phyloP scores from a whole-genome alignment of 2,113 vertebrate genomes.

The Vulpes lagopus region DNA sequence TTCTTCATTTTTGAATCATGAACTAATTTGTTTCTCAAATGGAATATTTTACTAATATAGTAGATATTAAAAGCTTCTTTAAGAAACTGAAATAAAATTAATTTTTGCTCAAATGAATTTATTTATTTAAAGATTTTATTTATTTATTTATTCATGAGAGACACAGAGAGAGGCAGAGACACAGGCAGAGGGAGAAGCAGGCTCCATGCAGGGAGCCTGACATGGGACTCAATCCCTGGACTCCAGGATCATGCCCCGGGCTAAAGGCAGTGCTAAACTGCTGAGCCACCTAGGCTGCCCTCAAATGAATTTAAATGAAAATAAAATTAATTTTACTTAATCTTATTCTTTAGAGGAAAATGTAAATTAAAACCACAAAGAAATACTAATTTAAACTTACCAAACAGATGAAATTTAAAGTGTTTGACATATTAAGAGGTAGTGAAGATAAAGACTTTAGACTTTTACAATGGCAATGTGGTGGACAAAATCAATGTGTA shows the following conservation, averaged over 20 bases:
- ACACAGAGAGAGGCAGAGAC: no score
- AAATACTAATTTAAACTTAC: background rate
- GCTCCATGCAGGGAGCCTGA: no score
- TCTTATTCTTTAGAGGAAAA: background rate
- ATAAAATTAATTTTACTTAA: background rate
- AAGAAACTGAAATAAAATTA: background rate
- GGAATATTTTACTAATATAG: background rate
- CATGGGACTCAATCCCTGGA: no score
- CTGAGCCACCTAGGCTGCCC: no score
- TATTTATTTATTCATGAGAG: no score
- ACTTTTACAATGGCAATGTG: background rate
- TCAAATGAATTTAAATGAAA: conserved; percentile 4
- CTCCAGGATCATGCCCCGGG: no score
- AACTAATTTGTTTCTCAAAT: background rate
- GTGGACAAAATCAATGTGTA: background rate
- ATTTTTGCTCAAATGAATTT: background rate
- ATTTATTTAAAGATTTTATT: no score
- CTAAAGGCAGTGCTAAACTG: no score
- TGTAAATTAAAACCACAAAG: background rate
- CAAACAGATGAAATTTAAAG: background rate
- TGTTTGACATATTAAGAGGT: background rate
- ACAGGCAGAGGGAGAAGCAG: no score
- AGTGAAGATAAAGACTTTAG: background rate
- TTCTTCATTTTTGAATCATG: background rate
- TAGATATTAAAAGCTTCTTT: background rate